Percentiles rank a stretch among this genome's conserved stretches.
These are phyloP conservation scores for Archocentrus centrarchus DNA, from an alignment of 2,113 vertebrate species.

Conservation along the genomic window DNA sequence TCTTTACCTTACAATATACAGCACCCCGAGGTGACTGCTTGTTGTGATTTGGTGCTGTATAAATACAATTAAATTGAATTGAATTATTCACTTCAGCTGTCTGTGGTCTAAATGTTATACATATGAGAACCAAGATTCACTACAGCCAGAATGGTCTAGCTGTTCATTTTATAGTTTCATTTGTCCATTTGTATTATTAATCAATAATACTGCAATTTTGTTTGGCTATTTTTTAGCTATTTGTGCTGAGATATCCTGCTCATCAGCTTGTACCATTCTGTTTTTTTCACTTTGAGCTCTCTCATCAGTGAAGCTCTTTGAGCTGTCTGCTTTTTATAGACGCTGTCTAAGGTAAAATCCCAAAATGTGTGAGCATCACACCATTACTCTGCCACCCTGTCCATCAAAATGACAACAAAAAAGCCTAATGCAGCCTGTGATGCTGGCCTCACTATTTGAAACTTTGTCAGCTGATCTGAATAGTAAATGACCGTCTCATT, in stretches of 20 bases:
- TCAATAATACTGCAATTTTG: neutral
- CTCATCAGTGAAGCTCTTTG: too few species aligned
- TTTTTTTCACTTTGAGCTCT: neutral
- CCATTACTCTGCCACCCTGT: neutral
- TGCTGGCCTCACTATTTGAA: neutral
- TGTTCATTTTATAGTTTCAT: neutral
- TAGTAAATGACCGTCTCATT: neutral
- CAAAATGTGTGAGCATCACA: neutral
- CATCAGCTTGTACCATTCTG: fast-evolving
- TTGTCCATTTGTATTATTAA: neutral
- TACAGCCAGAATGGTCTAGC: neutral
- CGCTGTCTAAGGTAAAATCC: neutral
- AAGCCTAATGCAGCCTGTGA: neutral
- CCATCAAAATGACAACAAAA: neutral
- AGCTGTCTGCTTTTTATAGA: too few species aligned
- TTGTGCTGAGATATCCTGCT: neutral
- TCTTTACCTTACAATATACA: too few species aligned
- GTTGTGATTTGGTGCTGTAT: too few species aligned
- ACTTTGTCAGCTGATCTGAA: neutral
- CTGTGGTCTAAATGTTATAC: too few species aligned
- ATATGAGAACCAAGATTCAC: neutral
- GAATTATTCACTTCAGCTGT: too few species aligned
- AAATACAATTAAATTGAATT: too few species aligned
- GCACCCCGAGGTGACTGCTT: too few species aligned
- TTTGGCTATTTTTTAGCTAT: neutral